Evolutionary conservation across 2,113 vertebrate genomes (phyloP).

Genomic region (Cardinalis cardinalis): DNA sequence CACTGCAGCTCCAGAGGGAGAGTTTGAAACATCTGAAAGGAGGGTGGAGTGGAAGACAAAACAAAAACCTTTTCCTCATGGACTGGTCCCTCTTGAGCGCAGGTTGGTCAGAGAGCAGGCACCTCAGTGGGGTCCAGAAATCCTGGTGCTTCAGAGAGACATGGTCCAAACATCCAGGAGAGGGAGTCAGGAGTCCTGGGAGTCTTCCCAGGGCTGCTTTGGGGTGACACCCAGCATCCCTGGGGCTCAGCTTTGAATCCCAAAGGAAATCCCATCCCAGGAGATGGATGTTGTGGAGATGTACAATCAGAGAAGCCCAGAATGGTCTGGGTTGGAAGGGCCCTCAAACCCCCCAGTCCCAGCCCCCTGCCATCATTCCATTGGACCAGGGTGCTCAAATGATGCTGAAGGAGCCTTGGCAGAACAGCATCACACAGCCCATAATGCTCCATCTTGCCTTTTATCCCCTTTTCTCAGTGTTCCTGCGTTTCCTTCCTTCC

Average conservation of each 20-base stretch:
- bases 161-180: neutral
- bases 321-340: neutral
- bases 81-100: neutral
- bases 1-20: neutral
- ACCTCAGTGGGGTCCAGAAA: fast-evolving
- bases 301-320: neutral
- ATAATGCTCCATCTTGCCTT: neutral
- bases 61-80: fast-evolving
- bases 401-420: neutral
- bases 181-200: neutral
- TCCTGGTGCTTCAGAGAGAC: neutral
- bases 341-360: neutral
- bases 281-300: fast-evolving
- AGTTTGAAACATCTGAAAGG: neutral
- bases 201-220: neutral
- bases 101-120: neutral
- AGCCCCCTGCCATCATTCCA: neutral
- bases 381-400: neutral
- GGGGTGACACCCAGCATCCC: no score
- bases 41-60: neutral
- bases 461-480: fast-evolving
- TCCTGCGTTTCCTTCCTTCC: neutral
- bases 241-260: neutral
- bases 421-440: neutral
- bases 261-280: neutral